Evolutionary conservation across 1,140 invertebrate genomes (phyloP).

Genomic region (Brachionus koreanus): DNA sequence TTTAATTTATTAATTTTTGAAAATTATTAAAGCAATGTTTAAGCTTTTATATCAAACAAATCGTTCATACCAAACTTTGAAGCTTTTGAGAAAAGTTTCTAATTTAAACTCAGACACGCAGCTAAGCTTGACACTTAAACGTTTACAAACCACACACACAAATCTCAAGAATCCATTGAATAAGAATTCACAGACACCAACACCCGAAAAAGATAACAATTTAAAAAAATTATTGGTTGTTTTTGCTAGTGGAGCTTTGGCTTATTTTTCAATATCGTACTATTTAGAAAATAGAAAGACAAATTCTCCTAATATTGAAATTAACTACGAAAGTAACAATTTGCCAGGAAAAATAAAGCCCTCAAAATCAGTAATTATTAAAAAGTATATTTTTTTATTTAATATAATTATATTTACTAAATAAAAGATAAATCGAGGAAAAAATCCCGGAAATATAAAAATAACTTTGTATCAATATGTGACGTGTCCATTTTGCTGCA

Average conservation of each 20-base stretch:
- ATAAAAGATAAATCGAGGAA: neutral
- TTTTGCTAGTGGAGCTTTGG: constrained; percentile 28
- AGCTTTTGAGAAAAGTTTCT: neutral
- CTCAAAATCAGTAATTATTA: constrained; percentile 22
- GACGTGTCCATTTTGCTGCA: constrained; percentile 77
- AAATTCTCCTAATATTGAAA: neutral
- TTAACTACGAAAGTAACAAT: constrained; percentile 33
- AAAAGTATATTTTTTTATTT: neutral
- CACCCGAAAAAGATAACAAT: neutral
- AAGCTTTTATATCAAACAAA: neutral
- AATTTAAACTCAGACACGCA: neutral
- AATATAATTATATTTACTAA: neutral
- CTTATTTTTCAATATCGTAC: constrained; percentile 23
- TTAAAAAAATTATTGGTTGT: constrained; percentile 13
- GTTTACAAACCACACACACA: neutral
- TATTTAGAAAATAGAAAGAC: constrained; percentile 4
- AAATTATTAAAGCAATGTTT: neutral
- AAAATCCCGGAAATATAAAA: constrained; percentile 44
- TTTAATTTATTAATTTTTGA: neutral
- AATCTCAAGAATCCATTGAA: neutral
- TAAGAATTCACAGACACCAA: neutral
- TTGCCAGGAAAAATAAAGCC: constrained; percentile 31
- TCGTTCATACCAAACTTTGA: neutral
- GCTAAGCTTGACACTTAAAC: neutral
- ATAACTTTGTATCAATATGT: constrained; percentile 44